phyloP scores from a whole-genome alignment of 2,113 vertebrate genomes.

The Xiphorhynchus elegans region DNA sequence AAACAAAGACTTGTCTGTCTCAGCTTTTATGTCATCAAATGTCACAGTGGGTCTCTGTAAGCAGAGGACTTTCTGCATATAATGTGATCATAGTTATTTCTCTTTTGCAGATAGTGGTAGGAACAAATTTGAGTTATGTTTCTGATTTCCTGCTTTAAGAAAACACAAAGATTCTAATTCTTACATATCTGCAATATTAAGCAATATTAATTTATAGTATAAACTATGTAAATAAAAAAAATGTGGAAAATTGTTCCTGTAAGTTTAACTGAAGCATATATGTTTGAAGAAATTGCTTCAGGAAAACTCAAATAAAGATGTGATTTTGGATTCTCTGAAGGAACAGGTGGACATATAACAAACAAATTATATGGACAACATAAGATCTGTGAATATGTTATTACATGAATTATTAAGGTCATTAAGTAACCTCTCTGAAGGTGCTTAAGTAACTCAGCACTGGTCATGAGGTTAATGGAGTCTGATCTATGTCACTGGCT shows the following conservation, averaged over 20 bases:
- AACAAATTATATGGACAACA: not conserved
- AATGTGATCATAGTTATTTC: not conserved
- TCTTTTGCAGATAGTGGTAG: not conserved
- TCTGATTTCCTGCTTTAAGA: not conserved
- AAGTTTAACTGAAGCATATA: not conserved
- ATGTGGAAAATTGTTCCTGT: fast-evolving
- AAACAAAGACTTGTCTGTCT: not conserved
- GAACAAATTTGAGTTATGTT: not conserved
- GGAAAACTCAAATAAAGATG: not conserved
- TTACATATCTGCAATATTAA: not conserved
- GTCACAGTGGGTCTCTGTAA: not conserved
- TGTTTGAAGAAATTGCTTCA: not conserved
- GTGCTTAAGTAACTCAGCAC: not conserved
- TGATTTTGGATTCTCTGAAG: not conserved
- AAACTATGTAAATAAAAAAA: not conserved
- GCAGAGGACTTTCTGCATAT: not conserved
- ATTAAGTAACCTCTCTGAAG: not conserved
- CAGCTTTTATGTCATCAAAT: not conserved
- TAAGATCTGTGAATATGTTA: not conserved
- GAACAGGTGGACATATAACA: not conserved
- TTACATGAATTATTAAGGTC: not conserved
- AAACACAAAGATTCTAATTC: not conserved
- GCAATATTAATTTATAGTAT: not conserved
- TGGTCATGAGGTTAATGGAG: not conserved
- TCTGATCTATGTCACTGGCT: not conserved